Base-by-base conservation (phyloP, 2,888 invertebrate species). In the Lasioglossum marginatum region DNA sequence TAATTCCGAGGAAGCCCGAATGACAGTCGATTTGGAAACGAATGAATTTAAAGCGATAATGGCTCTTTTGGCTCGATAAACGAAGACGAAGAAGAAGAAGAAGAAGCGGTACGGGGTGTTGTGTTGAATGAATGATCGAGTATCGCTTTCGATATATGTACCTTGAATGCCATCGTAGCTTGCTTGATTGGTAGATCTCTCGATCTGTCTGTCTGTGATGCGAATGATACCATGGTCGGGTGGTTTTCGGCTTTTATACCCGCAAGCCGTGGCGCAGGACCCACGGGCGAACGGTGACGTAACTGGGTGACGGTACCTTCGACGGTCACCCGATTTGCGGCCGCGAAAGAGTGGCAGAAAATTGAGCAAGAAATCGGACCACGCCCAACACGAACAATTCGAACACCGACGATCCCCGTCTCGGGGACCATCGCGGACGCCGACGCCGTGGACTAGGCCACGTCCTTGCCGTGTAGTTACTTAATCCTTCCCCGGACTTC, bases 81-180 rank as follows among this genome's bases (percentile, higher is more conserved):
- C 31, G 31, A 16, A 19, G 63, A 31, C 31, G 63, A 12, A n/a
- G n/a, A 19, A 31, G 16, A 8, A 10, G 63, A 27, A 27, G 52
- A 23, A 52, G 52, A 52, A 52, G 23, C 52, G 52, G 52, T 52
- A 12, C 40, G 66, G 16, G 37, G 23, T 37, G 16, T 31, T 27
- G 43, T 19, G 5, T 14, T 31, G 43, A 76, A 48, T 70, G 72
- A 81, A 31, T 23, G 70, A 68, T 74, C 66, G 19, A 31, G 66
- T 16, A 45, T 27, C 34, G 66, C 45, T 60, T 78, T 23, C 74
- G 31, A 45, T 84, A 23, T 34, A 91, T 66, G 66, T 93, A 94
- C 94, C 93, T 94, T 93, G 93, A 93, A 93, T 80, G 93, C 94
- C 94, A 94, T 94, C 90, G 90, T 88, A 89, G 90, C 82, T 90